phyloP scores from a whole-genome alignment of 2,113 vertebrate genomes.

The Cryptomyrus ogoouensis region DNA sequence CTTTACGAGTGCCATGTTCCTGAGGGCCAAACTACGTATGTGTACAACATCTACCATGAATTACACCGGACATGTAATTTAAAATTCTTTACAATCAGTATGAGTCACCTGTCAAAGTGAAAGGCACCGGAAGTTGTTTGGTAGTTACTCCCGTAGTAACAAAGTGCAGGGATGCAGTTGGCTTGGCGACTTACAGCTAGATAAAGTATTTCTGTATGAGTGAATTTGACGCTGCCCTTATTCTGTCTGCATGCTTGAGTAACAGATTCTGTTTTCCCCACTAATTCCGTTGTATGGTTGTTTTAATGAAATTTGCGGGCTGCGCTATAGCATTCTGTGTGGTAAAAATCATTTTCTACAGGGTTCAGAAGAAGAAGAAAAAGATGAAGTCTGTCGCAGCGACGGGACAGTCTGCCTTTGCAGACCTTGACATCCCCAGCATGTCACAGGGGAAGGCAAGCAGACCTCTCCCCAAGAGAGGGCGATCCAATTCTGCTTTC shows the following conservation, averaged over 20 bases:
- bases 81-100: neutral
- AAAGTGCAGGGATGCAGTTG: neutral
- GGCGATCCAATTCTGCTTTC: conserved; percentile 60
- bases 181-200: neutral
- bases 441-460: conserved; percentile 44
- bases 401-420: conserved; percentile 39
- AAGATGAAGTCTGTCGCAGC: conserved; percentile 46
- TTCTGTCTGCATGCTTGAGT: neutral
- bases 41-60: neutral
- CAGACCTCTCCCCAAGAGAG: conserved; percentile 56
- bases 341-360: conserved; percentile 39
- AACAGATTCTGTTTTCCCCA: neutral
- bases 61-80: neutral
- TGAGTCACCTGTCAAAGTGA: neutral
- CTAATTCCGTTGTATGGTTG: neutral
- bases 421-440: conserved; percentile 48
- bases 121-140: neutral
- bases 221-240: neutral
- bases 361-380: conserved; percentile 66
- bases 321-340: neutral
- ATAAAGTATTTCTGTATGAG: neutral
- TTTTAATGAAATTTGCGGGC: neutral
- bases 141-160: neutral
- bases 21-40: neutral
- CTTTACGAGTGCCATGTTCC: neutral